Percentiles rank a stretch among this genome's conserved stretches.
phyloP scores from a whole-genome alignment of 2,888 invertebrate species.

The Escarpia spicata region DNA sequence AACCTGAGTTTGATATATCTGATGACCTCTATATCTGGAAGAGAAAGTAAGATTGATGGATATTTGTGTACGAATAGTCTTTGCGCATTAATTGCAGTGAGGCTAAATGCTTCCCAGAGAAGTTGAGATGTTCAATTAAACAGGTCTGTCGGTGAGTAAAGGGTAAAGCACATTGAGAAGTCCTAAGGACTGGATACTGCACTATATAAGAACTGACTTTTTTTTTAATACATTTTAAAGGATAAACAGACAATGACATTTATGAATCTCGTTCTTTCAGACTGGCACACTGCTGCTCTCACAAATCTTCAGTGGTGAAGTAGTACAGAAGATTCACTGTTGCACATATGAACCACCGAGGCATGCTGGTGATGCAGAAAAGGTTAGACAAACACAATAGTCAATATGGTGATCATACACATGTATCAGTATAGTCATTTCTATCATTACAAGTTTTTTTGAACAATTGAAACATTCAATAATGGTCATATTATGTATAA shows the following conservation, averaged over 20 bases:
- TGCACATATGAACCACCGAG: constrained; percentile 72
- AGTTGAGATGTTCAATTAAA: too few relatives aligned
- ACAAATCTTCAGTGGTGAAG: constrained; percentile 85
- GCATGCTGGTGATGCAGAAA: constrained; percentile 61
- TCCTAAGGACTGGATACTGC: neutral
- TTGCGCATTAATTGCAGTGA: too few relatives aligned
- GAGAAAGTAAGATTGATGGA: too few relatives aligned
- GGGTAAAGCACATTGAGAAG: neutral
- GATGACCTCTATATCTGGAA: too few relatives aligned
- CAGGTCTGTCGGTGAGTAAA: too few relatives aligned
- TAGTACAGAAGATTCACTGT: constrained; percentile 82
- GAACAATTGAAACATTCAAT: neutral
- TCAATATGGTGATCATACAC: neutral
- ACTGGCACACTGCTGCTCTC: constrained; percentile 82
- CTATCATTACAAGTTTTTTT: neutral
- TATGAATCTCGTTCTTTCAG: constrained; percentile 56
- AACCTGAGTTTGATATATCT: too few relatives aligned
- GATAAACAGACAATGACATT: too few relatives aligned
- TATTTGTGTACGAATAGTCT: too few relatives aligned
- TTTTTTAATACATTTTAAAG: too few relatives aligned
- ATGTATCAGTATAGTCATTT: neutral
- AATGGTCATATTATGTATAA: too few relatives aligned
- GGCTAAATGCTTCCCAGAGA: too few relatives aligned
- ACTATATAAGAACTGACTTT: neutral
- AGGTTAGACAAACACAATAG: constrained; percentile 46